A percentile compares a stretch with the other conserved stretches of the same genome.
Evolutionary conservation across 2,113 vertebrate species (phyloP).

Genomic region (Stomatorhinus ivindoensis): DNA sequence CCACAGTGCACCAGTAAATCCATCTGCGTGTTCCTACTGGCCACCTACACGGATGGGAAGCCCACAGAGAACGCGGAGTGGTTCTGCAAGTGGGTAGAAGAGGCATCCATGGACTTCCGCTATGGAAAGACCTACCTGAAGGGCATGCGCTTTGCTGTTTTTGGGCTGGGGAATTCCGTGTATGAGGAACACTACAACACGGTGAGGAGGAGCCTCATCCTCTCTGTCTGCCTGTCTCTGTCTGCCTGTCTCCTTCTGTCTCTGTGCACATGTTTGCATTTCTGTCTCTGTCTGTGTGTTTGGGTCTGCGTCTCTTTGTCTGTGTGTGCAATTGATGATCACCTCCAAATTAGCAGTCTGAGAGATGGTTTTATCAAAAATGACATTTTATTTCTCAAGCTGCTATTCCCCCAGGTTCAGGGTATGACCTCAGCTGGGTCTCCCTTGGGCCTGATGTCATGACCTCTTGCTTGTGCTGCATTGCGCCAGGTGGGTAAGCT

Average conservation of each 20-base stretch:
- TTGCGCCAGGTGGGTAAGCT: constrained; percentile 71
- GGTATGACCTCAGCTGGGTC: background rate
- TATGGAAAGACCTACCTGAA: constrained; percentile 76
- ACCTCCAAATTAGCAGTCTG: background rate
- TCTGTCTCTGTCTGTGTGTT: background rate
- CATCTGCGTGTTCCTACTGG: constrained; percentile 79
- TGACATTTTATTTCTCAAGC: background rate
- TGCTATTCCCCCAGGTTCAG: background rate
- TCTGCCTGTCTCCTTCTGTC: background rate
- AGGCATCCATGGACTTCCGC: constrained; percentile 79
- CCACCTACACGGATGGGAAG: constrained; percentile 78
- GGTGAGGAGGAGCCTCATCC: constrained; percentile 49
- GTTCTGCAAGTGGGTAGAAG: constrained; percentile 93
- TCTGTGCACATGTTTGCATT: no score
- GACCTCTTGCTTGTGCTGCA: background rate
- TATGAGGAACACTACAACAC: constrained; percentile 80
- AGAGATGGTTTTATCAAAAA: background rate
- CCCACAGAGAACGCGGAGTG: constrained; percentile 73
- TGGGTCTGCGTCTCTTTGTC: background rate
- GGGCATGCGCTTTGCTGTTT: constrained; percentile 80
- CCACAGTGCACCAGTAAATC: constrained; percentile 66
- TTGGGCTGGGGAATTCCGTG: constrained; percentile 81
- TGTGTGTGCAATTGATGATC: background rate
- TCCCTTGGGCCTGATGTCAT: background rate
- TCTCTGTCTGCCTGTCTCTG: background rate